Base-by-base conservation (phyloP, 2,888 invertebrate genomes). In the Cylindroiulus punctatus region DNA sequence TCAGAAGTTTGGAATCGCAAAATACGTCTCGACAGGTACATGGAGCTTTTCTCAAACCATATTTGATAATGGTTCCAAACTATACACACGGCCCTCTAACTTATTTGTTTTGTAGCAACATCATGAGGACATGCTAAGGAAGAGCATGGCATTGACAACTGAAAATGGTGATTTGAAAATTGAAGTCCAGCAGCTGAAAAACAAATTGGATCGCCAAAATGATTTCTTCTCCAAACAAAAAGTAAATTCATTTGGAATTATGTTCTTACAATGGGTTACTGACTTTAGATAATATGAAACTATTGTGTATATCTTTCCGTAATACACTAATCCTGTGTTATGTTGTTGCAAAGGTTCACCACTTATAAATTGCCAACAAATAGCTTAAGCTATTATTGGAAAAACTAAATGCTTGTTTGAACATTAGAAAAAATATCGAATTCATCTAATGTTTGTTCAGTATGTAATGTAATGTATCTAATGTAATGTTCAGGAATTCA, bases 131-230 rank as follows among this genome's bases (percentile, higher is more conserved):
- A 76, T 76, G 30, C 26, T 76, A 7, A 2, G 76, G 76, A 76
- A 30, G 76, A 30, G 22, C 76, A 76, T 76, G 76, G 30, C 10
- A 1, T 22, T 76, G 10, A 76, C 76, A 0, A 76, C 76, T 2
- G 76, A 76, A 76, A 76, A 76, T 14, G 76, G 76, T 22, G 26
- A 76, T 30, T 30, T 76, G 30, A 76, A 76, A 76, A 76, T 76
- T 14, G 30, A 76, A 14, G 5, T 76, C 1, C 76, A 76, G 30
- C 76, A 76, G 30, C 12, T 76, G 30, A 76, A 76, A 76, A 76
- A 0, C 30, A 30, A 76, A 22, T 2, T 76, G 26, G 76, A 26
- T 14, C 30, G 76, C 76, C 26, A 30, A 26, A 30, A 30, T 14
- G 76, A 76, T 22, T 76, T 76, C 8, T 14, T 26, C 30, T 26